Evolutionary conservation across 53 echinoderm and acorn worm species (phyloP).

Genomic region (Paelopatides confundens): DNA sequence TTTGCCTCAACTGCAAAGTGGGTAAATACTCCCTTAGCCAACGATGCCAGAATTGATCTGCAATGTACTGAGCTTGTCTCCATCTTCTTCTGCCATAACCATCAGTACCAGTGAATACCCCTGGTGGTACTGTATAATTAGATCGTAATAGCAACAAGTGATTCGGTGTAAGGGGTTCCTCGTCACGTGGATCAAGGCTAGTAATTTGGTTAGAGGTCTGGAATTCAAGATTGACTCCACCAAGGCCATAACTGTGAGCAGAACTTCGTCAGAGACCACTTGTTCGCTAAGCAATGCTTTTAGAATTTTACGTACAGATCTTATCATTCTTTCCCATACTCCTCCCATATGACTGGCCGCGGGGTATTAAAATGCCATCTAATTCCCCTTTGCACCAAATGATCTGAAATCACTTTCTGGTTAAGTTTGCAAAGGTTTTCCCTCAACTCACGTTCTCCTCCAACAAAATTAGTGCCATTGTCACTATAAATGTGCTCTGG

Average conservation of each 20-base stretch:
- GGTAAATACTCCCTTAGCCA: conserved; percentile 81
- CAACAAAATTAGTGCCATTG: conserved; percentile 53
- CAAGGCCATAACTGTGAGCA: conserved; percentile 60
- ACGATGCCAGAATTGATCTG: conserved; percentile 66
- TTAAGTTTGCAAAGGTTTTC: too few species aligned
- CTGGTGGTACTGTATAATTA: conserved; percentile 34
- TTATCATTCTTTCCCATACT: conserved; percentile 74
- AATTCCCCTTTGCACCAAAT: conserved; percentile 51
- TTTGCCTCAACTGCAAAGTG: conserved; percentile 49
- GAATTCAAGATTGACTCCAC: conserved; percentile 70
- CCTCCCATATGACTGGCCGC: conserved; percentile 73
- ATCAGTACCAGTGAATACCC: conserved; percentile 30
- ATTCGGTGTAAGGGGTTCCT: conserved; percentile 64
- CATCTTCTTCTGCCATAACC: conserved; percentile 50
- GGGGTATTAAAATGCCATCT: conserved; percentile 76
- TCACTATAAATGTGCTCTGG: too few species aligned
- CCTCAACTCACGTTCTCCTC: conserved; percentile 51
- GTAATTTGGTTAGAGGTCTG: not conserved
- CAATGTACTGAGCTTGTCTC: conserved; percentile 66
- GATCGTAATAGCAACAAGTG: conserved; percentile 62
- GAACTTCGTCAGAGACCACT: conserved; percentile 50
- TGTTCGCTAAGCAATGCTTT: conserved; percentile 50
- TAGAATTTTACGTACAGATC: conserved; percentile 55
- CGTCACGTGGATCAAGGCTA: conserved; percentile 52
- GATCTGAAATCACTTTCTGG: too few species aligned